These are phyloP conservation scores for Silurus lanzhouensis DNA, from an alignment of 2,797 vertebrate species.

Conservation along the genomic window DNA sequence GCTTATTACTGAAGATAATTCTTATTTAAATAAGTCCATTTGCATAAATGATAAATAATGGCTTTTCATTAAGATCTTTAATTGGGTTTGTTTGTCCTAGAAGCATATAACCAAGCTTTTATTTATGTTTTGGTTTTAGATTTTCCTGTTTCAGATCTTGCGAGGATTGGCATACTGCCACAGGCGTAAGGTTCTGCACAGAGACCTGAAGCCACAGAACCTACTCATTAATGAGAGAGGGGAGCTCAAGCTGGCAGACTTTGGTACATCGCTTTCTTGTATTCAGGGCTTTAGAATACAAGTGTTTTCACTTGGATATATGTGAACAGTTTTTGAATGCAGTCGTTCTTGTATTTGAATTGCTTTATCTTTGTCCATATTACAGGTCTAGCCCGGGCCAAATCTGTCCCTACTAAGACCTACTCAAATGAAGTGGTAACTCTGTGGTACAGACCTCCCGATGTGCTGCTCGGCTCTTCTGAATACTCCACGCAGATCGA, in stretches of 20 bases:
- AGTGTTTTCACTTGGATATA: not conserved
- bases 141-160: constrained; percentile 78
- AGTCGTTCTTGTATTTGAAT: not conserved
- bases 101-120: not conserved
- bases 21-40: too few species aligned
- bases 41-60: not conserved
- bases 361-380: not conserved
- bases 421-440: constrained; percentile 91
- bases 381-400: constrained; percentile 81
- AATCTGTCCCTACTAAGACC: constrained; percentile 89
- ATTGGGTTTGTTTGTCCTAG: not conserved
- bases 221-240: constrained; percentile 79
- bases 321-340: not conserved
- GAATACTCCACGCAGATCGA: constrained; percentile 90
- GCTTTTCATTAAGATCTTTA: not conserved
- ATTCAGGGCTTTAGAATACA: not conserved
- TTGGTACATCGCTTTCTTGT: constrained; percentile 65
- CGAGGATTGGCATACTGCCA: constrained; percentile 79
- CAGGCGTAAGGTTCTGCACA: constrained; percentile 77
- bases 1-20: not conserved
- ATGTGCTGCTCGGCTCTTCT: constrained; percentile 86
- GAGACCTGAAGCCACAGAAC: constrained; percentile 81
- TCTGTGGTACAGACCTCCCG: constrained; percentile 87
- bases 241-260: constrained; percentile 81
- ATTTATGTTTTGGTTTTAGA: constrained; percentile 58